Base-by-base conservation (phyloP, 2,113 vertebrate genomes). In the Plecotus auritus region DNA sequence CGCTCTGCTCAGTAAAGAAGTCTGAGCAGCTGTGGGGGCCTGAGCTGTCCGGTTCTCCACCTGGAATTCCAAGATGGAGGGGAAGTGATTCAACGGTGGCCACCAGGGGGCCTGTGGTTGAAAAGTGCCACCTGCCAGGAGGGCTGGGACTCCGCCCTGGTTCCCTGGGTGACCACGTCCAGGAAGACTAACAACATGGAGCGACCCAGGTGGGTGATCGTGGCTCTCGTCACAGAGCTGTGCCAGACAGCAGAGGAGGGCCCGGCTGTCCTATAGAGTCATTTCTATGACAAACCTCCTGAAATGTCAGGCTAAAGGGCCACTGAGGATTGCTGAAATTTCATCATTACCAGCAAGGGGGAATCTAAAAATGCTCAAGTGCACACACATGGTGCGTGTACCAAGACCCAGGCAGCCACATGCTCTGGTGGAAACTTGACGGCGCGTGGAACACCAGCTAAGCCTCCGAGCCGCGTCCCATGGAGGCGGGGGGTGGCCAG, bases 181-280 rank as follows among this genome's bases (percentile, higher is more conserved):
- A 45, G 28, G 11, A 40, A 30, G 61, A n/a, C 76, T 30, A 1
- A 9, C 26, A 17, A 40, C 0, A 1, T 18, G 5, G 4, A 9
- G 17, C 14, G 0, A 4, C 10, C 0, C 0, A 0, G 37, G 35
- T 23, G 54, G 5, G 0, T 0, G 1, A 2, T 5, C 14, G 7
- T 10, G 10, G 5, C 40, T 76, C 69, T 47, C 20, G 14, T 18
- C 30, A 66, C 5, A 66, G 69, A 72, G 64, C 37, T 17, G 40
- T 61, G 7, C 87, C 83, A 9, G n/a, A 9, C 16, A 61, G 35
- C 2, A 23, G 51, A 5, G 49, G n/a, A 47, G 23, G 42, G 51
- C 40, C 51, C n/a, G 37, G 5, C 26, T 17, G 20, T 17, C 22
- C 9, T 16, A 35, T 14, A 74, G 37, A 81, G 47, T 76, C 30